Evolutionary conservation across 2,888 invertebrate genomes (phyloP).

Genomic region (Mactromeris polynyma): DNA sequence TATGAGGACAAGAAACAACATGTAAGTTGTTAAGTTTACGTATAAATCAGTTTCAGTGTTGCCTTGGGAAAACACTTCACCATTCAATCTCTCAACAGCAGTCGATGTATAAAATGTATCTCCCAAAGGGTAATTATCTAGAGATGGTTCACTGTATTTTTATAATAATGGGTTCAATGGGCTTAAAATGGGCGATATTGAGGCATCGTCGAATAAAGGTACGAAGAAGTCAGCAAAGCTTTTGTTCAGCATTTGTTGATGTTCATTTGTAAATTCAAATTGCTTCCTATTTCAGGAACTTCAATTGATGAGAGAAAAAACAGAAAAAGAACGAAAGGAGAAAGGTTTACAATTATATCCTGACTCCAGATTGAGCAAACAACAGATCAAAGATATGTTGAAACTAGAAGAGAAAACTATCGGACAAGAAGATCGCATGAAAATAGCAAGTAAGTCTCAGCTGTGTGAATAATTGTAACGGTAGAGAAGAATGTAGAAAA

Average conservation of each 20-base stretch:
- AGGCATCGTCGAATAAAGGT: too few relatives aligned
- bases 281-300: slow-evolving; percentile 59
- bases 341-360: slow-evolving; percentile 66
- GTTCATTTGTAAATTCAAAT: too few relatives aligned
- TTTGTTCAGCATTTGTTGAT: too few relatives aligned
- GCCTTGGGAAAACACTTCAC: too few relatives aligned
- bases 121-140: too few relatives aligned
- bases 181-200: too few relatives aligned
- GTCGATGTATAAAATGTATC: too few relatives aligned
- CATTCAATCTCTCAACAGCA: too few relatives aligned
- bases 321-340: slow-evolving; percentile 52
- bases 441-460: slow-evolving; percentile 47
- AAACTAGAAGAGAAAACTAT: slow-evolving; percentile 62
- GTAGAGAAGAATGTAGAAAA: background rate
- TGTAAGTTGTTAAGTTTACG: background rate
- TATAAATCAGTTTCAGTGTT: background rate
- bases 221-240: too few relatives aligned
- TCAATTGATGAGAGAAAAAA: slow-evolving; percentile 49
- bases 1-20: slow-evolving; percentile 37
- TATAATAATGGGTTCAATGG: too few relatives aligned
- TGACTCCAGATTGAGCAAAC: slow-evolving; percentile 61
- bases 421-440: slow-evolving; percentile 58
- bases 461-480: too few relatives aligned
- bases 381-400: slow-evolving; percentile 59
- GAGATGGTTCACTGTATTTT: too few relatives aligned